Conservation (phyloP, 2,113 vertebrate species). For the Sula dactylatra region DNA sequence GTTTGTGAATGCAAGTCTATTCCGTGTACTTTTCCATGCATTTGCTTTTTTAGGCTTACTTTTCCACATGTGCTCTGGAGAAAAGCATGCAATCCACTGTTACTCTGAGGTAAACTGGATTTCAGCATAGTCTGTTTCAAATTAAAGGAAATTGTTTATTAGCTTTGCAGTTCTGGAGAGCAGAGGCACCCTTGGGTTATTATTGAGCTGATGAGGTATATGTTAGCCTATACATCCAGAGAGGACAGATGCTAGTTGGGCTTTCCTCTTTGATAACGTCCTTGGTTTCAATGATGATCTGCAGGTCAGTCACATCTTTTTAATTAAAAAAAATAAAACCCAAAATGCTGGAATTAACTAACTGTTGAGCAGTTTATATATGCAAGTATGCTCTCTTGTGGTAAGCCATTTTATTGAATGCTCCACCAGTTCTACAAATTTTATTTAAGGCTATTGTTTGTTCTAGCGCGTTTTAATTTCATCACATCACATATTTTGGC, state of each 20-base stretch:
- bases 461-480: neutral
- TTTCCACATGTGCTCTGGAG: neutral
- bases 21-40: neutral
- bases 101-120: conserved; percentile 39
- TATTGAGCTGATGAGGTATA: conserved; percentile 1
- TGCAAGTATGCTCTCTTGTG: conserved; percentile 58
- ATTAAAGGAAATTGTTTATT: conserved; percentile 56
- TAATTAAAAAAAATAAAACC: neutral
- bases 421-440: neutral
- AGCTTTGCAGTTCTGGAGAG: conserved; percentile 42
- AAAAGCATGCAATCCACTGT: neutral
- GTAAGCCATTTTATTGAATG: conserved; percentile 42
- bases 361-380: neutral
- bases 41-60: neutral
- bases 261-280: conserved; percentile 52
- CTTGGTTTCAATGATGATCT: neutral
- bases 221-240: conserved; percentile 9
- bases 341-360: neutral
- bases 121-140: conserved; percentile 21
- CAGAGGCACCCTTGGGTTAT: conserved; percentile 42
- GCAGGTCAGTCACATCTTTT: neutral
- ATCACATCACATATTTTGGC: neutral
- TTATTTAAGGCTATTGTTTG: neutral
- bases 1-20: neutral
- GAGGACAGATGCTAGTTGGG: conserved; percentile 35